Evolutionary conservation across 2,888 invertebrate genomes (phyloP).

Genomic region (Oxyteleia sp.): DNA sequence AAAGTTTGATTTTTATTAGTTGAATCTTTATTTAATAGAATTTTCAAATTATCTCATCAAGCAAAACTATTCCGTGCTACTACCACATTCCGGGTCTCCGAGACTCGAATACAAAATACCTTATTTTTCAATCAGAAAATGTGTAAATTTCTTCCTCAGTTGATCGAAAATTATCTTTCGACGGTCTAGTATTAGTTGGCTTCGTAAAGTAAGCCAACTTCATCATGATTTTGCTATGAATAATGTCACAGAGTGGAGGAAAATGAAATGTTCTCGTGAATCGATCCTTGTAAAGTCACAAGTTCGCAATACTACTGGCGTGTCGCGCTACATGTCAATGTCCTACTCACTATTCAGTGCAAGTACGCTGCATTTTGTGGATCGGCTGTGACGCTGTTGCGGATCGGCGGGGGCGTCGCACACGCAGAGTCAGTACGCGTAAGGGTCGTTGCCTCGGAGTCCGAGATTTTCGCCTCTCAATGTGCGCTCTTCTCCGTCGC

Average conservation of each 20-base stretch:
- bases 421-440: conserved; percentile 59
- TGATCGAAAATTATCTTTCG: no score
- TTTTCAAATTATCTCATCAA: no score
- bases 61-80: no score
- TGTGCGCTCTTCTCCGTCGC: conserved; percentile 39
- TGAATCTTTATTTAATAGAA: no score
- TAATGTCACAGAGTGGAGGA: conserved; percentile 18
- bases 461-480: conserved; percentile 75
- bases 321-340: conserved; percentile 83
- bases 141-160: no score
- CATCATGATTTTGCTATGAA: conserved; percentile 32
- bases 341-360: conserved; percentile 86
- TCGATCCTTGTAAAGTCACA: conserved; percentile 60
- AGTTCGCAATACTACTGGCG: conserved; percentile 49
- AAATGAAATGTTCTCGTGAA: conserved; percentile 48
- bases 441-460: conserved; percentile 84
- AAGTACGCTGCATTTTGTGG: conserved; percentile 80
- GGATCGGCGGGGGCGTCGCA: conserved; percentile 70
- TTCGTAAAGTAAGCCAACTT: no score
- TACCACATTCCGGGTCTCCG: no score
- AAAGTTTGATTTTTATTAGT: no score
- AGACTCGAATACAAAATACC: no score
- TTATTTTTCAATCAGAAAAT: no score
- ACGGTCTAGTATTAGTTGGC: no score
- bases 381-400: conserved; percentile 71